Base-by-base conservation (phyloP, 2,888 invertebrate genomes). In the Pristionchus mayeri region DNA sequence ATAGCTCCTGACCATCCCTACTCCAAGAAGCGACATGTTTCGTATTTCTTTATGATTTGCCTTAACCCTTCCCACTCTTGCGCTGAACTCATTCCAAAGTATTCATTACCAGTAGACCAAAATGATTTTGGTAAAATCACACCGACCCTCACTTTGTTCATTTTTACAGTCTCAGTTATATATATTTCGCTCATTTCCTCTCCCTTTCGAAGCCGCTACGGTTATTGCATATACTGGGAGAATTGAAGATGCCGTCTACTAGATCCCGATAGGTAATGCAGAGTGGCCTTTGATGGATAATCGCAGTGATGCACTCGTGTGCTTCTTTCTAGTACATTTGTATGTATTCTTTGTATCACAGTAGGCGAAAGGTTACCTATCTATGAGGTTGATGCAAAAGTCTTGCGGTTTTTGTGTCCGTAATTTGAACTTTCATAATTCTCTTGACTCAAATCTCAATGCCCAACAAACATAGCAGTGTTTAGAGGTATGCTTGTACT, bases 101-200 rank as follows among this genome's bases (percentile, higher is more conserved):
- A 71, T 71, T 71, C 7, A 21, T 18, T 13, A 34, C 40, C 71
- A 71, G 71, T 71, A 71, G 71, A 71, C 40, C 71, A 71, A 71
- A 44, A n/a, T n/a, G n/a, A n/a, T n/a, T n/a, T n/a, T n/a, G n/a
- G n/a, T n/a, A n/a, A n/a, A n/a, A 71, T 11, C 40, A 71, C 24
- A 40, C 37, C 37, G 71, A 71, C 71, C 37, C 71, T 71, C 71
- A 71, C 71, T 71, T 71, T 71, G 71, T 71, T 40, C 71, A 71
- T 71, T 71, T 71, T 71, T 44, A 21, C 40, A 71, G 40, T 71
- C 71, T 71, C 71, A 40, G 71, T 71, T 71, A 71, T 44, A n/a
- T 40, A 30, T 37, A 30, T 63, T 13, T 44, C 44, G 7, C 71
- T 71, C 71, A 71, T 24, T 71, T 71, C 71, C 40, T n/a, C 71